A percentile compares a stretch with the other conserved stretches of the same genome.
Evolutionary conservation across 2,797 vertebrate species (phyloP).

Genomic region (Gila robusta): DNA sequence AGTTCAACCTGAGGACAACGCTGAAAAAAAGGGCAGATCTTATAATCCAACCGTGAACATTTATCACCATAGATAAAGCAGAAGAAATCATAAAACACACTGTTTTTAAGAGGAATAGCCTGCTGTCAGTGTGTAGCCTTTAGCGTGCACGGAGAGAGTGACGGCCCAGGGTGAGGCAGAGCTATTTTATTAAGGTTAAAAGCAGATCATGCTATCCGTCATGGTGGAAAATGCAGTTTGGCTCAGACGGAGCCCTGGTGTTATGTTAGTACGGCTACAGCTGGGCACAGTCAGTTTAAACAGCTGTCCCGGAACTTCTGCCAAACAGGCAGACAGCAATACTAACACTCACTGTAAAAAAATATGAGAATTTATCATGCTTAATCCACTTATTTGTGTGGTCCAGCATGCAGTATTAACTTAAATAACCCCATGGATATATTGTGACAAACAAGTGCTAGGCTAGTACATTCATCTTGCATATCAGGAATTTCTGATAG

Average conservation of each 20-base stretch:
- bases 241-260: conserved; percentile 66
- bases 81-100: conserved; percentile 28
- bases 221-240: conserved; percentile 59
- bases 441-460: conserved; percentile 8
- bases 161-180: conserved; percentile 51
- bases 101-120: conserved; percentile 44
- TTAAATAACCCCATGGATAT: conserved; percentile 40
- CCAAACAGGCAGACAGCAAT: conserved; percentile 49
- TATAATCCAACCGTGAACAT: conserved; percentile 40
- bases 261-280: conserved; percentile 43
- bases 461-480: not conserved
- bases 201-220: conserved; percentile 64
- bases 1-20: conserved; percentile 12
- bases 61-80: conserved; percentile 46
- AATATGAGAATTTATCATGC: conserved; percentile 26
- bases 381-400: conserved; percentile 53
- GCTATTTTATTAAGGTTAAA: conserved; percentile 71
- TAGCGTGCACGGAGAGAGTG: conserved; percentile 29
- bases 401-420: conserved; percentile 41
- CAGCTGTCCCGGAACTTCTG: conserved; percentile 61
- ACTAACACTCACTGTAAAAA: not conserved
- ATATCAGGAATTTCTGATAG: not conserved
- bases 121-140: conserved; percentile 32
- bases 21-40: conserved; percentile 1
- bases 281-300: conserved; percentile 60